These are phyloP conservation scores for Ephydatia muelleri DNA, from an alignment of 37 sponge, comb jelly and placozoan genomes.

Conservation along the genomic window DNA sequence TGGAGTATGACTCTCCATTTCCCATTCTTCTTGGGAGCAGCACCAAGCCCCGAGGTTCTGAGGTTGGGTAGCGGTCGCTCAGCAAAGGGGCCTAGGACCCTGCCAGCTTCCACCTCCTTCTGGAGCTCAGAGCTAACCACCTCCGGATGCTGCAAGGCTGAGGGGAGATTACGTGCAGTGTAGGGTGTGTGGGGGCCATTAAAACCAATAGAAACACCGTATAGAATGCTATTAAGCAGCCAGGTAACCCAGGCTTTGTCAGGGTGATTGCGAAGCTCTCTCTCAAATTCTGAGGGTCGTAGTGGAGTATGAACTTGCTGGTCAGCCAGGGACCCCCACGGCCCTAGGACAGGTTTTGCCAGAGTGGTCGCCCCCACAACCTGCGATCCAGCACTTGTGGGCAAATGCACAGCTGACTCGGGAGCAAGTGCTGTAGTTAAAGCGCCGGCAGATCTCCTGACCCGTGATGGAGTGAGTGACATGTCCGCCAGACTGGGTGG, in stretches of 20 bases:
- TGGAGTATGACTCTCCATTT: conserved; percentile 17
- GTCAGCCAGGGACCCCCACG: no score
- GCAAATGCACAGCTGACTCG: conserved; percentile 23
- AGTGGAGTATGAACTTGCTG: conserved; percentile 22
- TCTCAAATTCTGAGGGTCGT: conserved; percentile 19
- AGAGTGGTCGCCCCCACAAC: conserved; percentile 29
- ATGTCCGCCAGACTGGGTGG: no score
- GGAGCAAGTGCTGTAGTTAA: conserved; percentile 25
- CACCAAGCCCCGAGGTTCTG: conserved; percentile 6
- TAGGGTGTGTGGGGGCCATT: conserved; percentile 6
- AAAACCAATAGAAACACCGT: conserved; percentile 21
- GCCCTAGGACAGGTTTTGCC: conserved; percentile 15
- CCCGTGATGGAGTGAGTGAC: conserved; percentile 8
- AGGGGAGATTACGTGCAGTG: conserved; percentile 9
- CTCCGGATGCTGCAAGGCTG: conserved; percentile 10
- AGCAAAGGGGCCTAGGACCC: not conserved
- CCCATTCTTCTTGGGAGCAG: conserved; percentile 5
- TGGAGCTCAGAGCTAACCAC: not conserved
- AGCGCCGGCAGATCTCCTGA: conserved; percentile 27
- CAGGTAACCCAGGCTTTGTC: conserved; percentile 21
- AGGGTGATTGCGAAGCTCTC: conserved; percentile 29
- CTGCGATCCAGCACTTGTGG: conserved; percentile 30
- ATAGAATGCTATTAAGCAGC: conserved; percentile 16
- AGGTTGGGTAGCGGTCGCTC: conserved; percentile 2
- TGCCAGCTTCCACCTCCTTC: not conserved